Evolutionary conservation across 2,888 invertebrate genomes (phyloP).

Genomic region (Acrobasis suavella): DNA sequence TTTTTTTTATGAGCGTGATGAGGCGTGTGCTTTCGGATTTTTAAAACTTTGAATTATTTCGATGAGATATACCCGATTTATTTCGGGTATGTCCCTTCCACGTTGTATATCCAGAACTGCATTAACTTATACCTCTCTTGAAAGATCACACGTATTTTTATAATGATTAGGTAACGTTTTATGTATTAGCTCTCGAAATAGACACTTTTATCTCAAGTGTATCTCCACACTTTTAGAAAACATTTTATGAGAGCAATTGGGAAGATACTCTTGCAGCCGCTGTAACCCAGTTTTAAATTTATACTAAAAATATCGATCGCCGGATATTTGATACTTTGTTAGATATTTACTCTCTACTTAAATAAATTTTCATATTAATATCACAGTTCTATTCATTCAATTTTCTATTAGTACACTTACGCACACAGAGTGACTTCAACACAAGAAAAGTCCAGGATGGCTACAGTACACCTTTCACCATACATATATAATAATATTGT

Average conservation of each 20-base stretch:
- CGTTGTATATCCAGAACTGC: too few species aligned
- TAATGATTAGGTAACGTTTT: constrained; percentile 18
- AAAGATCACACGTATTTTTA: neutral
- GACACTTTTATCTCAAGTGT: constrained; percentile 15
- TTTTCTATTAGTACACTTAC: too few species aligned
- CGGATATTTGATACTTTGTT: constrained; percentile 45
- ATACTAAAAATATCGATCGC: constrained; percentile 53
- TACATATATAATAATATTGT: too few species aligned
- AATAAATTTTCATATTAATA: neutral
- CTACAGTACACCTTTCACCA: too few species aligned
- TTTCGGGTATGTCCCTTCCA: too few species aligned
- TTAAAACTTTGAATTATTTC: too few species aligned
- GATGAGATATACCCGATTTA: too few species aligned
- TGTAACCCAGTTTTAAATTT: constrained; percentile 76
- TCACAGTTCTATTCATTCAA: neutral
- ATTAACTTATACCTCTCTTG: too few species aligned
- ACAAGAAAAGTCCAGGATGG: too few species aligned
- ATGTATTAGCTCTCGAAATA: constrained; percentile 20
- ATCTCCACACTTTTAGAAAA: constrained; percentile 18
- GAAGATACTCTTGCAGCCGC: constrained; percentile 48
- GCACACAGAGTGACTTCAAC: too few species aligned
- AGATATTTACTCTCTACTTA: neutral
- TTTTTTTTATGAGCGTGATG: too few species aligned
- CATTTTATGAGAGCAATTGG: constrained; percentile 51
- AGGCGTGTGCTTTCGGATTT: too few species aligned